Conservation (phyloP, 2,113 vertebrate genomes). For the Paramisgurnus dabryanus region DNA sequence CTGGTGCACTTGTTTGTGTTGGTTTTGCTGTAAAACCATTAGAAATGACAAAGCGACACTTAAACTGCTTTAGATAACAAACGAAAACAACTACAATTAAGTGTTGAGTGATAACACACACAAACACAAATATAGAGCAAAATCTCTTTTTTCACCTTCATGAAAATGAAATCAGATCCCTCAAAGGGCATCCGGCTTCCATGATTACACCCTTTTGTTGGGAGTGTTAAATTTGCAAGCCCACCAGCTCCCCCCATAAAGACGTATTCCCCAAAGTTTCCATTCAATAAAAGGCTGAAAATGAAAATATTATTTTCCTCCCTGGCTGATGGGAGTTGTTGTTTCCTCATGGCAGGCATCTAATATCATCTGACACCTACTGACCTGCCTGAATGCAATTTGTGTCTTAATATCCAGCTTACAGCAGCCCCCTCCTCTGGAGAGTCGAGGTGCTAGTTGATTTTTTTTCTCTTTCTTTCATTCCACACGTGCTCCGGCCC, state of each 20-base stretch:
- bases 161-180: constrained; percentile 89
- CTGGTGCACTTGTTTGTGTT: neutral
- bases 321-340: constrained; percentile 96
- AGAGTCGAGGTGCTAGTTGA: constrained; percentile 74
- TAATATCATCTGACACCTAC: constrained; percentile 97
- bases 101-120: constrained; percentile 2
- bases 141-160: constrained; percentile 79
- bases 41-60: neutral
- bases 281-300: constrained; percentile 97
- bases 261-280: constrained; percentile 96
- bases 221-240: constrained; percentile 81
- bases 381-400: constrained; percentile 98
- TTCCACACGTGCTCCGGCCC: constrained; percentile 44
- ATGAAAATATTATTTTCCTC: constrained; percentile 99
- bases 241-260: constrained; percentile 80
- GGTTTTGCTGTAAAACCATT: constrained; percentile 19
- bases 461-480: constrained; percentile 58
- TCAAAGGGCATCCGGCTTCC: constrained; percentile 82
- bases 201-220: constrained; percentile 86
- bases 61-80: neutral
- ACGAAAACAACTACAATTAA: constrained; percentile 7
- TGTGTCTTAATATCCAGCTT: constrained; percentile 99
- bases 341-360: constrained; percentile 93
- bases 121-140: neutral
- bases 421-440: constrained; percentile 83